Evolutionary conservation across 2,113 vertebrate genomes (phyloP), one percentile per base, ranked within the genome.

Genomic region (Xiphophorus hellerii): DNA sequence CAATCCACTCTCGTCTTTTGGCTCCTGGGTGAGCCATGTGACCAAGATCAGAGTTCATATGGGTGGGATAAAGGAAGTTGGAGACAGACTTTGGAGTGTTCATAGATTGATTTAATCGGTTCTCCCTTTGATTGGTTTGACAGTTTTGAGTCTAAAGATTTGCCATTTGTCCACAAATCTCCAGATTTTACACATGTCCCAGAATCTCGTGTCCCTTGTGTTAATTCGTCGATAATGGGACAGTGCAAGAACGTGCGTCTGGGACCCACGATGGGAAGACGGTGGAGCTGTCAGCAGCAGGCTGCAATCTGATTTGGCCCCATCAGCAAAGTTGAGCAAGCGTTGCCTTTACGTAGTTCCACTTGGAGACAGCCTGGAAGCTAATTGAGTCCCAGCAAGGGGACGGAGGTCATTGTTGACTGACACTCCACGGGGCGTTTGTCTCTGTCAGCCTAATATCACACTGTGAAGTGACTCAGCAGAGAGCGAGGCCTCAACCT

Each of bases 401-500:
- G 70, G 83, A 84, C 37, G 69, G 82, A 20, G 83, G 82, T 88
- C 65, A 69, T 84, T 87, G 89, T 88, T 88, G 86, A 90, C 66
- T 73, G 78, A 74, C 80, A 78, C 79, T 83, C 82, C 60, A 85
- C 7, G 72, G 84, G 80, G 87, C 35, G 77, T 93, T 93, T 86
- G 87, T 92, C 90, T 88, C 84, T 77, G 90, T 92, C 91, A 92
- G 88, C 89, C 80, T 77, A 89, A 89, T 91, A 88, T 90, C 51
- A 90, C 75, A 77, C 82, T 68, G 78, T 74, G 79, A 82, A 87
- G 89, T 93, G 90, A 93, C 82, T 94, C 90, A 87, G 90, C 90
- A 85, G 83, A 88, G 75, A 80, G 64, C 69, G 75, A 8, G 66
- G 81, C 82, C 70, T 76, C 42, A 76, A 58, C 61, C 61, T 30